Evolutionary conservation across 2,797 vertebrate species (phyloP).

Genomic region (Coluber constrictor): DNA sequence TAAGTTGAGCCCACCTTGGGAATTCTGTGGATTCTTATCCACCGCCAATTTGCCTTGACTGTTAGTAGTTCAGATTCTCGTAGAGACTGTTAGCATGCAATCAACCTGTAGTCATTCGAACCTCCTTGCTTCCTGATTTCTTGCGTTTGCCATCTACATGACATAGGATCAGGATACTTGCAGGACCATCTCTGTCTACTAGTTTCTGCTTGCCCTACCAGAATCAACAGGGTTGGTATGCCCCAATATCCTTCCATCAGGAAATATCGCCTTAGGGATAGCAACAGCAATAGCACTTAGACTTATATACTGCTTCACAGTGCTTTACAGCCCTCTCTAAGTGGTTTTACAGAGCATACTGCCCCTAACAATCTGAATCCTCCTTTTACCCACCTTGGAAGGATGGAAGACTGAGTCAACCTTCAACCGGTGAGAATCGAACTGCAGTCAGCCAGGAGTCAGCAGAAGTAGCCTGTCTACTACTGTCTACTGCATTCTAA

Average conservation of each 20-base stretch:
- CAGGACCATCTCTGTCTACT: neutral
- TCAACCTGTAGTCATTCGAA: neutral
- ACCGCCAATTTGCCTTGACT: neutral
- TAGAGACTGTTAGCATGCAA: neutral
- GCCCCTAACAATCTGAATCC: no score
- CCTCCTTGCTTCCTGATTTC: neutral
- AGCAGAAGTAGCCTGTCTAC: no score
- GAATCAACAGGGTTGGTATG: neutral
- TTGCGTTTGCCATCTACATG: neutral
- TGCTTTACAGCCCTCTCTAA: no score
- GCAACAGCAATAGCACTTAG: no score
- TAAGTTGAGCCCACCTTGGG: neutral
- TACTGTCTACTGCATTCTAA: no score
- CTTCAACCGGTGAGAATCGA: no score
- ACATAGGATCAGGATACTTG: neutral
- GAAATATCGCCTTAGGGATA: neutral
- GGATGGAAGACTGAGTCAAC: no score
- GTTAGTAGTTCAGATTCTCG: neutral
- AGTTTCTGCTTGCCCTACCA: neutral
- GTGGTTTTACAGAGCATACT: no score
- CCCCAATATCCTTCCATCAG: neutral
- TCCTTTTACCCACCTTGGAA: no score
- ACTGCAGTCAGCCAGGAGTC: no score
- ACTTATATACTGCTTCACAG: no score
- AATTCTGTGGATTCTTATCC: neutral